Evolutionary conservation across 2,888 invertebrate genomes (phyloP), one percentile per base, ranked within the genome.

Genomic region (Hemaris fuciformis): DNA sequence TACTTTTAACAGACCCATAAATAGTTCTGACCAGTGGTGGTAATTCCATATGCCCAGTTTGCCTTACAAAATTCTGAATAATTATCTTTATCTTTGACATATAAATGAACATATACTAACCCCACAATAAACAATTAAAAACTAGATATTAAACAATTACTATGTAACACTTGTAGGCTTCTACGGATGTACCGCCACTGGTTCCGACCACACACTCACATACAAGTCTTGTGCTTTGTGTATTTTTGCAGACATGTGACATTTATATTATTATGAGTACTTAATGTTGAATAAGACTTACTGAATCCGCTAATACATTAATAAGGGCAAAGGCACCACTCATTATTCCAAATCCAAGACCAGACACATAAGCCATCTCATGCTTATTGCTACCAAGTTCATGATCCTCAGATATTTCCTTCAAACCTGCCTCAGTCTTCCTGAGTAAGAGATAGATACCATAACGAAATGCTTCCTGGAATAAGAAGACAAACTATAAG

Each of bases 291-390:
- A 8, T 18, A 10, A 20, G 1, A 86, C 93, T 91, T 76, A 94
- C 95, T 65, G 98, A 96, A 88, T 99, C 99, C 20, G 99, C 99
- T 57, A 99, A 89, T 0, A 99, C 97, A 93, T 99, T 99, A 25
- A 98, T 94, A 64, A 99, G 89, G 0, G 99, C 97, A 90, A 99
- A 99, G 41, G 98, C 96, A 57, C 99, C 99, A 81, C 98, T 98
- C 92, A 99, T 98, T 1, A 97, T 94, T 45, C 99, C 99, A 92
- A 98, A 99, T 1, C 99, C 99, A 41, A 99, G 93, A 0, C 99
- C 99, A 42, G 98, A 98, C 1, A 99, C 99, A 88, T 99, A 98
- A 0, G 99, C 98, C 83, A 99, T 94, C 72, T 98, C 96, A 74
- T 98, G 96, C 80, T 98, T 97, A 75, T 98, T 98, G 74, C 96